Evolutionary conservation across 2,113 vertebrate genomes (phyloP).

Genomic region (Bos indicus): DNA sequence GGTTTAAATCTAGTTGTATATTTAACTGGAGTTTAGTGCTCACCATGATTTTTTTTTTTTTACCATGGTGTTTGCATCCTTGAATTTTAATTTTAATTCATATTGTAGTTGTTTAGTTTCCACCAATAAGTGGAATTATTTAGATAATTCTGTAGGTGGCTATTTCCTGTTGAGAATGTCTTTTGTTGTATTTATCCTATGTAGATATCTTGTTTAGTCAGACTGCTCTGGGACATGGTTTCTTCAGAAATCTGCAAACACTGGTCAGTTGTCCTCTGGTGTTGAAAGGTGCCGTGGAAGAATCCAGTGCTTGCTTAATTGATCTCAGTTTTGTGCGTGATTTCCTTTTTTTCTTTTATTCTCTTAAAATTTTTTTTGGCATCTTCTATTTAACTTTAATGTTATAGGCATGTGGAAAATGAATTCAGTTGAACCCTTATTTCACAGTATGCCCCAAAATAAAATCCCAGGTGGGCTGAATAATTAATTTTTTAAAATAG

Average conservation of each 20-base stretch:
- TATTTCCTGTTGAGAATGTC: not conserved
- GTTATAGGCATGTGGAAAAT: not conserved
- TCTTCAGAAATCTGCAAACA: not conserved
- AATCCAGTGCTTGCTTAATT: not conserved
- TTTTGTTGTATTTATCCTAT: not conserved
- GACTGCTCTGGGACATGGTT: not conserved
- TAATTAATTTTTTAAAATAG: not conserved
- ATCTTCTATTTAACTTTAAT: not conserved
- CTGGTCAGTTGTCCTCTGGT: not conserved
- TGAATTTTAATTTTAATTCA: not conserved
- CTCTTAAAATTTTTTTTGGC: not conserved
- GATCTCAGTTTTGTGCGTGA: not conserved
- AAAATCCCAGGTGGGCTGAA: not conserved
- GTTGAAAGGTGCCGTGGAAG: not conserved
- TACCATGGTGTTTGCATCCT: not conserved
- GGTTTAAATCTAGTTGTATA: constrained; percentile 8
- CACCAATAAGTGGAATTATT: not conserved
- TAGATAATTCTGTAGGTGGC: not conserved
- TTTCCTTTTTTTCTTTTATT: not conserved
- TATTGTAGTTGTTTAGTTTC: not conserved
- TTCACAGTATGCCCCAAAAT: not conserved
- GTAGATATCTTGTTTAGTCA: not conserved
- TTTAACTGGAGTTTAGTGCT: not conserved
- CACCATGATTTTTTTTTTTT: not conserved
- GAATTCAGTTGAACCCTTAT: not conserved